Evolutionary conservation across 2,113 vertebrate species (phyloP), one percentile per base, ranked within the genome.

Genomic region (Stictonetta naevosa): DNA sequence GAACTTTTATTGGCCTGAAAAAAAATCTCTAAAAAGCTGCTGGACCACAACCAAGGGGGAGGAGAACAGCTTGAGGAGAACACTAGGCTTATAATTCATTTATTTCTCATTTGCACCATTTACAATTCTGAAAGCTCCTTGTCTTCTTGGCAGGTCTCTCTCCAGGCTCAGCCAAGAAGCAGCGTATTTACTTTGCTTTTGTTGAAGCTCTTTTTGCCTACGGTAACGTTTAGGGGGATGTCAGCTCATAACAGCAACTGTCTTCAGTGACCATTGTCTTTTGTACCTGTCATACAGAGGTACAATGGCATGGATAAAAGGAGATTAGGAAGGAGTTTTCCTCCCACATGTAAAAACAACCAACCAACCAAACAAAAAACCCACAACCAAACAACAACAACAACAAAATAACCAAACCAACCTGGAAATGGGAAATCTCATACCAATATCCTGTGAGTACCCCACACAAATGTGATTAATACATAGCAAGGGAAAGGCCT

Each of bases 151-250:
- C 71, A 90, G 63, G 62, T 53, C 28, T 79, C 48, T 56, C 59
- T 80, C 48, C 8, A 19, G 76, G 34, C 66, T 95, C 82, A 94
- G 71, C 74, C 91, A 95, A 95, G 87, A 79, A 73, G 34, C 33
- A 87, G 58, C 23, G 44, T 89, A 48, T 69, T 89, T 83, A 76
- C 26, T 76, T 59, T 52, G 22, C 58, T 89, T 87, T 89, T 87
- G 34, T 53, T 62, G 81, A 82, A 83, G 44, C 23, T 74, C 16
- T 71, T 91, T 83, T 86, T 90, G 50, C 21, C 64, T 86, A 6
- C 34, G 78, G 42, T 31, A 88, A 79, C n/a, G 55, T 88, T 74
- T 55, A 67, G 25, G 36, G 26, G 17, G 23, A 69, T 38, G 19
- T 76, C 52, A 75, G 23, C 33, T 75, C 0, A 0, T 66, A 63